Evolutionary conservation across 2,888 invertebrate genomes (phyloP).

Genomic region (Plagodis pulveraria): DNA sequence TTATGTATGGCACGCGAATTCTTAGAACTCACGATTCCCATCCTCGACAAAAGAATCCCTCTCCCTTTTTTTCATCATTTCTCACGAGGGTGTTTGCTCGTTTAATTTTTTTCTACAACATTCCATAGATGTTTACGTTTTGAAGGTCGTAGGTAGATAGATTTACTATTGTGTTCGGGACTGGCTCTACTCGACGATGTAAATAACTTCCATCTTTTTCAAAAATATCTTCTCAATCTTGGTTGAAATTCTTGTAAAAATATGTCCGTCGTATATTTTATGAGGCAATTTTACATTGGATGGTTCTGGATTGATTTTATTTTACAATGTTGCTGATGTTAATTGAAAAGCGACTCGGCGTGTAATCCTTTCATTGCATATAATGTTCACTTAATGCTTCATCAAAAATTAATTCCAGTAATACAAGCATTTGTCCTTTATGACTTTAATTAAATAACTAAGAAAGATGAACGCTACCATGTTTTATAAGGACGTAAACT

Average conservation of each 20-base stretch:
- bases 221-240: slow-evolving; percentile 8
- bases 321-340: slow-evolving; percentile 26
- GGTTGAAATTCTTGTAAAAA: slow-evolving; percentile 23
- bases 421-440: slow-evolving; percentile 12
- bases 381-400: slow-evolving; percentile 21
- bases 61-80: slow-evolving; percentile 63
- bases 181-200: slow-evolving; percentile 14
- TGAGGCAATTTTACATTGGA: too few relatives aligned
- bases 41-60: slow-evolving; percentile 64
- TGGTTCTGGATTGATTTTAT: slow-evolving; percentile 18
- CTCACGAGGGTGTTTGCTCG: slow-evolving; percentile 72
- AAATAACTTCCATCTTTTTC: slow-evolving; percentile 14
- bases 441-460: slow-evolving; percentile 18
- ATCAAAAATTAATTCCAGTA: slow-evolving; percentile 14
- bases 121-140: slow-evolving; percentile 76
- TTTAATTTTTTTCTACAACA: slow-evolving; percentile 62
- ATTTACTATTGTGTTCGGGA: slow-evolving; percentile 29
- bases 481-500: slow-evolving; percentile 13
- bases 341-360: slow-evolving; percentile 29
- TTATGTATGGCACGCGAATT: slow-evolving; percentile 78
- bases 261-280: slow-evolving; percentile 10
- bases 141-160: slow-evolving; percentile 68
- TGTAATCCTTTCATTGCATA: slow-evolving; percentile 23
- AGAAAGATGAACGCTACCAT: slow-evolving; percentile 14
- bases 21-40: slow-evolving; percentile 78